Conservation (phyloP, 1,140 invertebrate species). For the Delia radicum region DNA sequence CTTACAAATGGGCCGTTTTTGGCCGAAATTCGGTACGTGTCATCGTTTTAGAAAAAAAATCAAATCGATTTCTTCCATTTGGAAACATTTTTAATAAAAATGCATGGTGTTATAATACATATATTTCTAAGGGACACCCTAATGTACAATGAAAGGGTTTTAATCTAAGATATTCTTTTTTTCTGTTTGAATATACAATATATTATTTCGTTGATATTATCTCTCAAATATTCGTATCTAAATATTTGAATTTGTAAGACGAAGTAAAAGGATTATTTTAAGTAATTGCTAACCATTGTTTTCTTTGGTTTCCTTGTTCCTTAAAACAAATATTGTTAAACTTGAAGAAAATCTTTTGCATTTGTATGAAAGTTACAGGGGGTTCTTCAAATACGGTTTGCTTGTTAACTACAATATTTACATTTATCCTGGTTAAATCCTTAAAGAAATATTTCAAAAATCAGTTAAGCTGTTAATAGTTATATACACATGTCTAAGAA, state of each 20-base stretch:
- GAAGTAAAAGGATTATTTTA: conserved; percentile 47
- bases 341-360: not conserved
- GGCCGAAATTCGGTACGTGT: too few species aligned
- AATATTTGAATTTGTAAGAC: not conserved
- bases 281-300: conserved; percentile 49
- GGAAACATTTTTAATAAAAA: too few species aligned
- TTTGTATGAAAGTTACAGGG: not conserved
- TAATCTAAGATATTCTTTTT: not conserved
- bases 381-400: not conserved
- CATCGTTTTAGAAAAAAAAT: too few species aligned
- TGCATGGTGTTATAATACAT: too few species aligned
- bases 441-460: not conserved
- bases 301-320: not conserved
- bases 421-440: not conserved
- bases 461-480: not conserved
- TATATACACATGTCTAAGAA: not conserved
- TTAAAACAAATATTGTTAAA: not conserved
- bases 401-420: not conserved
- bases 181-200: not conserved
- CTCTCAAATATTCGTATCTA: not conserved
- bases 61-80: too few species aligned
- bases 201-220: not conserved
- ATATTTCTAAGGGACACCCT: too few species aligned
- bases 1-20: too few species aligned
- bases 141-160: too few species aligned